A percentile compares a stretch with the other conserved stretches of the same genome.
phyloP scores from a whole-genome alignment of 2,888 invertebrate genomes.

The Unio delphinus region DNA sequence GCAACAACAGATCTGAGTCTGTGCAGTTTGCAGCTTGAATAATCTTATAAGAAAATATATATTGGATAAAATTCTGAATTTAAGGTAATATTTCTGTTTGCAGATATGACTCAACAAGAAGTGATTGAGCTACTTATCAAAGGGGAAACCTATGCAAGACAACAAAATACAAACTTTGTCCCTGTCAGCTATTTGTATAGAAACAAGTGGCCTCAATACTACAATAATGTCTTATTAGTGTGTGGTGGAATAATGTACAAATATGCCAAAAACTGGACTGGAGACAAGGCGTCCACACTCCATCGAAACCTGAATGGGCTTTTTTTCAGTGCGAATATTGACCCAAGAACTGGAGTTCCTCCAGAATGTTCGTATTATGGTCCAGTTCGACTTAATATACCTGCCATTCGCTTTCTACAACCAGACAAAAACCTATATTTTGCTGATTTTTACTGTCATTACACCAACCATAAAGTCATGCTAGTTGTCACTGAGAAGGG shows the following conservation, averaged over 20 bases:
- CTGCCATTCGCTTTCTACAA: conserved; percentile 12
- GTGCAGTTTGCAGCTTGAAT: too few relatives aligned
- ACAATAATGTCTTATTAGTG: conserved; percentile 4
- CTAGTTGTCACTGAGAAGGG: conserved; percentile 45
- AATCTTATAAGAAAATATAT: too few relatives aligned
- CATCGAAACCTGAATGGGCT: conserved; percentile 21
- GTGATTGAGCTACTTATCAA: conserved; percentile 2
- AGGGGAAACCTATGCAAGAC: conserved; percentile 7
- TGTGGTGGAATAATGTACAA: conserved; percentile 48
- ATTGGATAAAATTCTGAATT: too few relatives aligned
- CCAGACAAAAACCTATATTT: conserved; percentile 56
- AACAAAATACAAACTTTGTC: background rate
- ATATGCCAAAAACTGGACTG: conserved; percentile 58
- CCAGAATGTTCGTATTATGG: conserved; percentile 32
- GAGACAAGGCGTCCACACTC: conserved; percentile 51
- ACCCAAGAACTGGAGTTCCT: conserved; percentile 42
- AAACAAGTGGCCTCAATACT: conserved; percentile 10
- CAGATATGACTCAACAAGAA: conserved; percentile 14
- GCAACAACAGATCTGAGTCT: too few relatives aligned
- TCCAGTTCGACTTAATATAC: conserved; percentile 19
- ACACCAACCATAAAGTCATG: conserved; percentile 62
- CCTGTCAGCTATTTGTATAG: conserved; percentile 8
- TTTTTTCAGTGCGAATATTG: conserved; percentile 62
- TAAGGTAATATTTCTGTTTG: background rate
- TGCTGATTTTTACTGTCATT: conserved; percentile 69